Percentiles rank a stretch among this genome's conserved stretches.
phyloP scores from a whole-genome alignment of 2,113 vertebrate species.

The Dinomys branickii region DNA sequence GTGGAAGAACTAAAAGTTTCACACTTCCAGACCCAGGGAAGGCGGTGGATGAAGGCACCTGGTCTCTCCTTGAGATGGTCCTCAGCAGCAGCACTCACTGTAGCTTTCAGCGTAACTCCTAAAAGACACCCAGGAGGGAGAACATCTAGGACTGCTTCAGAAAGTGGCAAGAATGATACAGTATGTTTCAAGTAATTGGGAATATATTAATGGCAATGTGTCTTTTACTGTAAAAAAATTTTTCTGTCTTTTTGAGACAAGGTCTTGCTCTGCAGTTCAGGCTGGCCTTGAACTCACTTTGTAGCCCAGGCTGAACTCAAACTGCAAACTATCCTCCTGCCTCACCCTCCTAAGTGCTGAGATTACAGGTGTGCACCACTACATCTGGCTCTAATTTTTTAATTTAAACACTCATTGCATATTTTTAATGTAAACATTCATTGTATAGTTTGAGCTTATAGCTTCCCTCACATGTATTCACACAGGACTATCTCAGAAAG shows the following conservation, averaged over 20 bases:
- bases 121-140: background rate
- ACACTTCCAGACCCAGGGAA: background rate
- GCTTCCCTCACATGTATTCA: background rate
- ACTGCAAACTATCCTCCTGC: too few relatives aligned
- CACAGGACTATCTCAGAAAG: background rate
- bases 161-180: background rate
- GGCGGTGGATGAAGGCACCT: background rate
- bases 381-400: too few relatives aligned
- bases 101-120: background rate
- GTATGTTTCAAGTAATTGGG: background rate
- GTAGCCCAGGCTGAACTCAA: too few relatives aligned
- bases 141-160: background rate
- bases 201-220: background rate
- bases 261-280: too few relatives aligned
- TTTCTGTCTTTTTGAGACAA: too few relatives aligned
- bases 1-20: background rate
- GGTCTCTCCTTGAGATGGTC: background rate
- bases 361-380: too few relatives aligned
- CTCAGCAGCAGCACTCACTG: background rate
- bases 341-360: too few relatives aligned
- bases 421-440: background rate
- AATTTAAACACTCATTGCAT: too few relatives aligned
- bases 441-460: background rate
- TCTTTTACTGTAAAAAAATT: background rate
- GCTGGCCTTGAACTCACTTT: too few relatives aligned